A percentile compares a stretch with the other conserved stretches of the same genome.
These are phyloP conservation scores for Melanotaenia trifasciata DNA, from an alignment of 2,797 vertebrate genomes.

Conservation along the genomic window DNA sequence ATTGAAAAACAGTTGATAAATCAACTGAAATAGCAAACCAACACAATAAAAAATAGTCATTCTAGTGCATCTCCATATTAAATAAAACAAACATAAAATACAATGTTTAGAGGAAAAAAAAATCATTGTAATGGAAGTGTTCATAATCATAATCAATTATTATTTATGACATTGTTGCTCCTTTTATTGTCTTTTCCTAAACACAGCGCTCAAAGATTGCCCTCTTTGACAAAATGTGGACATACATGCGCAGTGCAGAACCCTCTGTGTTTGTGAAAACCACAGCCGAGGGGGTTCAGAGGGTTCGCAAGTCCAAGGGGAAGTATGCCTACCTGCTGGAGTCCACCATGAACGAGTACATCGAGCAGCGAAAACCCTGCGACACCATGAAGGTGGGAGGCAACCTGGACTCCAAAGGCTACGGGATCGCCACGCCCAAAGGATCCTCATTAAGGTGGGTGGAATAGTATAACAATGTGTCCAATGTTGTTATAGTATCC, in stretches of 20 bases:
- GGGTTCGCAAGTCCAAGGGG: conserved; percentile 98
- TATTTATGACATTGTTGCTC: conserved; percentile 3
- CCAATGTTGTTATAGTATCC: conserved; percentile 99
- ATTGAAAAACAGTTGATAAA: background rate
- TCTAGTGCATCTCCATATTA: no score
- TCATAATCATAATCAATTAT: background rate
- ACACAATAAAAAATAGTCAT: background rate
- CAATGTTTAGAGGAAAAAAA: background rate
- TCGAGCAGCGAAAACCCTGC: conserved; percentile 98
- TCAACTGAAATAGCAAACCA: background rate
- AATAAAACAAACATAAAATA: background rate
- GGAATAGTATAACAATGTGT: conserved; percentile 99
- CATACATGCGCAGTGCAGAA: conserved; percentile 98
- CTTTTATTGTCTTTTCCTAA: background rate
- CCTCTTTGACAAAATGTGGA: conserved; percentile 99
- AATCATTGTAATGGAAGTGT: background rate
- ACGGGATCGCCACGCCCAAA: conserved; percentile 99
- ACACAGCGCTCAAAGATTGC: conserved; percentile 98
- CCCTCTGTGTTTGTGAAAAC: conserved; percentile 99
- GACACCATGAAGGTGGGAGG: conserved; percentile 99
- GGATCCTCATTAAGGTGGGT: conserved; percentile 99
- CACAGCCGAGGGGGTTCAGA: conserved; percentile 96
- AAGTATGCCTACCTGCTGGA: conserved; percentile 99
- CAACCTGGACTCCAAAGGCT: conserved; percentile 99
- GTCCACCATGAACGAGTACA: conserved; percentile 99